Evolutionary conservation across 2,113 vertebrate genomes (phyloP).

Genomic region (Meles meles): DNA sequence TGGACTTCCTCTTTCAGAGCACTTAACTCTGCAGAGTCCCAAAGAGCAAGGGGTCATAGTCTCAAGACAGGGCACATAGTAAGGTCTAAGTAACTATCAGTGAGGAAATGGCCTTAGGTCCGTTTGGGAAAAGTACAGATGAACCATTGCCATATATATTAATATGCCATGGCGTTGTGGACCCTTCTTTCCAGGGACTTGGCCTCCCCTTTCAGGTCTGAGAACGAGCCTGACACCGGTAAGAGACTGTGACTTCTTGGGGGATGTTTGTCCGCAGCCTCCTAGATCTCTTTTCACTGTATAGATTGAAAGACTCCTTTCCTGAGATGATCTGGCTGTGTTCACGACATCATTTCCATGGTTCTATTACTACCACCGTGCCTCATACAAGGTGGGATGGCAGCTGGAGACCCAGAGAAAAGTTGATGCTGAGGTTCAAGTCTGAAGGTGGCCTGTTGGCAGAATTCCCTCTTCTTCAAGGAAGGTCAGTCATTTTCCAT

Average conservation of each 20-base stretch:
- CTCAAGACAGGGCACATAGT: not conserved
- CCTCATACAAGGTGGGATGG: not conserved
- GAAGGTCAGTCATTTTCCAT: not conserved
- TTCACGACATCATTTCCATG: not conserved
- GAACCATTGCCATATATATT: not conserved
- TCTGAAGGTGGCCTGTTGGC: not conserved
- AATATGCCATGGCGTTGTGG: not conserved
- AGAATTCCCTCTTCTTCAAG: not conserved
- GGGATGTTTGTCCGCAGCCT: not conserved
- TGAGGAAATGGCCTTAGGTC: not conserved
- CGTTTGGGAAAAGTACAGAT: not conserved
- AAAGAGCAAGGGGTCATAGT: not conserved
- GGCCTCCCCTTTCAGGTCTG: not conserved
- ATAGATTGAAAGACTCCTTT: not conserved
- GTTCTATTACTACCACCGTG: not conserved
- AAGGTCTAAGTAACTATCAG: not conserved
- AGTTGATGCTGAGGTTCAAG: not conserved
- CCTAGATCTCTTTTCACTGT: not conserved
- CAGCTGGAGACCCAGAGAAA: not conserved
- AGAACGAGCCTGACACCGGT: not conserved
- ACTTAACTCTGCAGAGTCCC: not conserved
- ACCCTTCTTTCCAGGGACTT: not conserved
- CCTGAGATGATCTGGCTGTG: not conserved
- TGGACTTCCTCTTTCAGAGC: not conserved
- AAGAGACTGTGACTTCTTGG: not conserved